Conservation (phyloP, 2,797 vertebrate species). For the Aulostomus chinensis region DNA sequence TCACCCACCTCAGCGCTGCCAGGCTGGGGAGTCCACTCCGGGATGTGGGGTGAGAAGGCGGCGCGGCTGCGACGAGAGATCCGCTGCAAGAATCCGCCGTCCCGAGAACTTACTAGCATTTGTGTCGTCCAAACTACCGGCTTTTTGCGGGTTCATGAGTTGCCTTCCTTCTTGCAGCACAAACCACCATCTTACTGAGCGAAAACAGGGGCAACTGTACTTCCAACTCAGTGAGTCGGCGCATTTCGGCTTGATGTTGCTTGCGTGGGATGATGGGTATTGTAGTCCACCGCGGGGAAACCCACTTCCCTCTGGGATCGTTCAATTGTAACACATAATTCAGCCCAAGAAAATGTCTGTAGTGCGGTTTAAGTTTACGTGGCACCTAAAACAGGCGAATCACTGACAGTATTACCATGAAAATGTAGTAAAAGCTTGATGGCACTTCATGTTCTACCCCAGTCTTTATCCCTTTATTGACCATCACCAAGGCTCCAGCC, state of each 20-base stretch:
- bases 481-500: no score
- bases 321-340: no score
- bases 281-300: no score
- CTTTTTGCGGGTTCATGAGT: slow-evolving; percentile 48
- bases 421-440: no score
- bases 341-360: no score
- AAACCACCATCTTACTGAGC: slow-evolving; percentile 73
- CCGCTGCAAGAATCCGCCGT: slow-evolving; percentile 29
- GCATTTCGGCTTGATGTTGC: slow-evolving; percentile 6
- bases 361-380: no score
- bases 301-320: no score
- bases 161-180: slow-evolving; percentile 44
- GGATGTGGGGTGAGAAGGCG: slow-evolving; percentile 47
- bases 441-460: no score
- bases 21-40: slow-evolving; percentile 56
- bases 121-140: slow-evolving; percentile 48
- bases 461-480: no score
- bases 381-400: no score
- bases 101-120: slow-evolving; percentile 23
- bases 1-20: slow-evolving; percentile 53
- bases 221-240: slow-evolving; percentile 57
- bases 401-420: no score
- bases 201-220: slow-evolving; percentile 30
- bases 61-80: slow-evolving; percentile 41
- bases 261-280: slow-evolving; percentile 38